These are phyloP conservation scores for Drosophila peninsularis DNA, from an alignment of 2,888 invertebrate genomes.

Conservation along the genomic window DNA sequence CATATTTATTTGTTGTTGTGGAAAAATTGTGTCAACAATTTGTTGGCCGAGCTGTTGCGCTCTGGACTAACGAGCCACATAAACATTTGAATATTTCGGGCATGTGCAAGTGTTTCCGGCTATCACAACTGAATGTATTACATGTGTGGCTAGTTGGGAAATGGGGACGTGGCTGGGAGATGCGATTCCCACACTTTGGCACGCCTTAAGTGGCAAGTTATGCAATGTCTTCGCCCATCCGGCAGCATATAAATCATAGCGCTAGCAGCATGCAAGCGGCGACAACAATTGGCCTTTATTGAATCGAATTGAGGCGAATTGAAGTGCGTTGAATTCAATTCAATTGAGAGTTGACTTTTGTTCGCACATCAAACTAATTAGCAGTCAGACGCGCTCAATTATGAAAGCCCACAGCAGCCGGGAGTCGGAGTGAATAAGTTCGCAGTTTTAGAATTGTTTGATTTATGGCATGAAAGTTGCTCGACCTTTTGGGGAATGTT, in stretches of 20 bases:
- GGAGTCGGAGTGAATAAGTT: slow-evolving; percentile 10
- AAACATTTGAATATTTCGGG: slow-evolving; percentile 36
- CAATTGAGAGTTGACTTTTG: slow-evolving; percentile 48
- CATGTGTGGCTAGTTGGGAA: slow-evolving; percentile 23
- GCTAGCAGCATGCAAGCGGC: slow-evolving; percentile 2
- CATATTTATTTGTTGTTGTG: slow-evolving; percentile 3
- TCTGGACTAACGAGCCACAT: slow-evolving; percentile 29
- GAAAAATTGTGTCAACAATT: slow-evolving; percentile 49
- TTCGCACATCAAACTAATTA: slow-evolving; percentile 62
- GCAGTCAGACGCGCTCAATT: slow-evolving; percentile 48
- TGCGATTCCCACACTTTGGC: slow-evolving; percentile 39
- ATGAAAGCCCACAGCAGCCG: slow-evolving; percentile 18
- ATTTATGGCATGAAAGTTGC: slow-evolving; percentile 63
- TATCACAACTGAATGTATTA: slow-evolving; percentile 27
- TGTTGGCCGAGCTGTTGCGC: slow-evolving; percentile 36
- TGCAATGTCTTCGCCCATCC: slow-evolving; percentile 33
- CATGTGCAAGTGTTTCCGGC: slow-evolving; percentile 51
- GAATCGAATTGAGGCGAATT: slow-evolving; percentile 35
- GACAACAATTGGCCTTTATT: slow-evolving; percentile 35
- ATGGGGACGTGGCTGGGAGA: slow-evolving; percentile 7
- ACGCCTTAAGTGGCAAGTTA: slow-evolving; percentile 42
- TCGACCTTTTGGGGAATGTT: slow-evolving; percentile 49
- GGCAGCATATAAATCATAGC: slow-evolving; percentile 39
- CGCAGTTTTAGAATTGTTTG: slow-evolving; percentile 57
- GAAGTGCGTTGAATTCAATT: slow-evolving; percentile 32